Conservation (phyloP, 2,888 invertebrate genomes). For the Oxycera nigricornis region DNA sequence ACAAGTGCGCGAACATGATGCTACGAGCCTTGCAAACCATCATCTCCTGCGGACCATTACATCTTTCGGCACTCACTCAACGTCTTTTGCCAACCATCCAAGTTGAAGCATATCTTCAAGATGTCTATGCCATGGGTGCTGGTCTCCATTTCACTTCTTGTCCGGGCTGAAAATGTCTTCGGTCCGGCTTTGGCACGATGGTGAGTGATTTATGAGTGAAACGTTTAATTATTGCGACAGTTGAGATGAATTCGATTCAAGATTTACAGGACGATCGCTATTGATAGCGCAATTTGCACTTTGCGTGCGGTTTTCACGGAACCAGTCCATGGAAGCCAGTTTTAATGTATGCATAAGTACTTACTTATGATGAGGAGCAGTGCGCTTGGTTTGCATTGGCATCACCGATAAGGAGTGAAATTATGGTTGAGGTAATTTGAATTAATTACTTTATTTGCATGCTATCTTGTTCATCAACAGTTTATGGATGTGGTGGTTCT, state of each 20-base stretch:
- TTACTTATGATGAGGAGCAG: neutral
- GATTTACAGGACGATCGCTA: conserved; percentile 23
- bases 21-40: neutral
- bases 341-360: neutral
- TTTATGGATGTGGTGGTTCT: no score
- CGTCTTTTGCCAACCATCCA: neutral
- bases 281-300: conserved; percentile 38
- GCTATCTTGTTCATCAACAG: conserved; percentile 7
- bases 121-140: neutral
- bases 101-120: neutral
- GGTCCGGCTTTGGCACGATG: neutral
- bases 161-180: conserved; percentile 2
- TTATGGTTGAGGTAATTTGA: conserved; percentile 5
- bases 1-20: conserved; percentile 2
- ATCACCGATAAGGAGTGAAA: neutral
- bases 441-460: conserved; percentile 24
- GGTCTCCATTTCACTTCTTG: neutral
- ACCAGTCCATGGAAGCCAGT: neutral
- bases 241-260: conserved; percentile 37
- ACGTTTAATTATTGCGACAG: conserved; percentile 40
- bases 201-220: conserved; percentile 38
- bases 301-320: neutral
- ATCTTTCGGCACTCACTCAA: conserved; percentile 19
- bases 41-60: neutral
- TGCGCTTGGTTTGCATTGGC: neutral